phyloP scores from a whole-genome alignment of 1,140 invertebrate species.

The Drosophila nigrodunni region DNA sequence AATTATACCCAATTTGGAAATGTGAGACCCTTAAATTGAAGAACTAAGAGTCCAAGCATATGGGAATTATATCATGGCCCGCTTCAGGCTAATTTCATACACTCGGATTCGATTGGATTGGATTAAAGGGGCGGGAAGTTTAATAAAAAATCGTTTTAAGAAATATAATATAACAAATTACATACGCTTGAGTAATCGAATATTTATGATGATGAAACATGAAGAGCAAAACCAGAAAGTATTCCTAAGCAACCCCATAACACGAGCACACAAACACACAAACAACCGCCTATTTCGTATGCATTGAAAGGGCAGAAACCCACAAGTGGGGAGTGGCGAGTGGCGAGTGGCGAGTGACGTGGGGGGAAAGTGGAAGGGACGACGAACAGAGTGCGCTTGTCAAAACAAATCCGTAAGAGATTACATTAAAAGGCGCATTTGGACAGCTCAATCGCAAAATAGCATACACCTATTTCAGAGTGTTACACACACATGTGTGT shows the following conservation, averaged over 20 bases:
- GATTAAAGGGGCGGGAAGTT: constrained; percentile 4
- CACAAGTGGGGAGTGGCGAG: neutral
- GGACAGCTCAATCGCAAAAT: constrained; percentile 79
- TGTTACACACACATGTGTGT: neutral
- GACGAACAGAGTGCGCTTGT: constrained; percentile 60
- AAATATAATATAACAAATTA: constrained; percentile 81
- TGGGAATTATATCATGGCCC: neutral
- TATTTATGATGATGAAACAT: constrained; percentile 73
- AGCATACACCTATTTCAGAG: constrained; percentile 46
- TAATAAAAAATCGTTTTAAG: constrained; percentile 46
- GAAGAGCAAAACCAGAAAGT: constrained; percentile 27
- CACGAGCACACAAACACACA: constrained; percentile 4
- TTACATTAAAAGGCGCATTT: constrained; percentile 82
- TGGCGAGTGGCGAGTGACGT: neutral
- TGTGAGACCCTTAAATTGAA: no score
- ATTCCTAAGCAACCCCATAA: constrained; percentile 46
- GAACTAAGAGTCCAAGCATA: constrained; percentile 7
- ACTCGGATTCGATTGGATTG: neutral
- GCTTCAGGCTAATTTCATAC: constrained; percentile 3
- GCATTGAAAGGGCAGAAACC: constrained; percentile 60
- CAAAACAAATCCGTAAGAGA: constrained; percentile 82
- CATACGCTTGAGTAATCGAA: constrained; percentile 74
- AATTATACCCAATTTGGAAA: neutral
- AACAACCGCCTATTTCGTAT: constrained; percentile 51
- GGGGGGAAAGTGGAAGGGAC: neutral